Base-by-base conservation (phyloP, 2,797 vertebrate genomes). In the Malacoctenus gilli region DNA sequence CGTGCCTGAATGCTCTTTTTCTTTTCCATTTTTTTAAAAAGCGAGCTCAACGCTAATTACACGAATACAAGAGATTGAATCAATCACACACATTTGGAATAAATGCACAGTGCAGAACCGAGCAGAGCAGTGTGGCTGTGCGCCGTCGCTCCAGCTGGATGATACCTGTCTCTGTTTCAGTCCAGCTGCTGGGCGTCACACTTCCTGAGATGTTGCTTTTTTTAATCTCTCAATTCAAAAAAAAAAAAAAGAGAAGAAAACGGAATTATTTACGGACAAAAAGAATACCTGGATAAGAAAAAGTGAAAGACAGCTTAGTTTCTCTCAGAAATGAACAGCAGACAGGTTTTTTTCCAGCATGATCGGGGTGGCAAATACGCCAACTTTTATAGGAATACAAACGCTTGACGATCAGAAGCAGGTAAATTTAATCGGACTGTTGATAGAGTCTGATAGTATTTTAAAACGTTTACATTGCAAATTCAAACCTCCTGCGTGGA, bases 201-300 rank as follows among this genome's bases (percentile, higher is more conserved):
- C 59, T 73, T 78, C 55, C 83, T 68, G 77, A 76, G 71, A 77
- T 39, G 49, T 63, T 15, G 44, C 64, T 71, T 69, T 47, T 28
- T 9, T 6, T 6, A n/a, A 59, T 72, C 60, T 72, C 68, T 82
- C 59, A 49, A 59, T 62, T 60, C n/a, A n/a, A n/a, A n/a, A n/a
- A n/a, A n/a, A n/a, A n/a, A n/a, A n/a, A n/a, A n/a, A n/a, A n/a
- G n/a, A n/a, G n/a, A n/a, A 77, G 32, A 85, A 70, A 83, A 79
- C 55, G 62, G 63, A 38, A 43, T 65, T 58, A 15, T 49, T 61
- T 62, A 28, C 25, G 9, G 9, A 28, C 9, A 28, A 28, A 74
- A 78, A 79, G 82, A 77, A 79, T 59, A 86, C 81, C 82, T 82
- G 82, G 88, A 88, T 77, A 44, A 56, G 82, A 51, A 76, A 12